Evolutionary conservation across 2,797 vertebrate genomes (phyloP).

Genomic region (Vireo griseus): DNA sequence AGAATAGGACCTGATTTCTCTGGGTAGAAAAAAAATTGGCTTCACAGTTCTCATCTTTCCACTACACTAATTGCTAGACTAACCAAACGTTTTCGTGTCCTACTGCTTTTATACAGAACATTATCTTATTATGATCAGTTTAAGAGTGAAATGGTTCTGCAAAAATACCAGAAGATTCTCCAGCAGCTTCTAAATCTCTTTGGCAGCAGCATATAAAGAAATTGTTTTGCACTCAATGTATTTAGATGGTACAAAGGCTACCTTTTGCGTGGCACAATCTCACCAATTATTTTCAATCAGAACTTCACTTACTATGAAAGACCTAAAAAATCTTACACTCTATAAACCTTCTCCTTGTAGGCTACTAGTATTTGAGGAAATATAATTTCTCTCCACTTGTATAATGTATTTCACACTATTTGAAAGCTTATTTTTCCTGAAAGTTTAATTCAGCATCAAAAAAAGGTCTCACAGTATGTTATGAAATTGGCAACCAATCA

Average conservation of each 20-base stretch:
- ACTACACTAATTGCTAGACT: neutral
- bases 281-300: neutral
- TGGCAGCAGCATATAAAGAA: neutral
- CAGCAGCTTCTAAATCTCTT: neutral
- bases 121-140: neutral
- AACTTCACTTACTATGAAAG: neutral
- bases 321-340: neutral
- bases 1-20: neutral
- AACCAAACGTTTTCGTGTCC: neutral
- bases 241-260: neutral
- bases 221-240: neutral
- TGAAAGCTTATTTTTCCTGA: neutral
- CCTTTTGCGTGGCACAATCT: neutral
- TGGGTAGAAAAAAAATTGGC: neutral
- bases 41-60: neutral
- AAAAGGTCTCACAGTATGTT: neutral
- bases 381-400: neutral
- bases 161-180: neutral
- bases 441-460: neutral
- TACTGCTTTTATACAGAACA: neutral
- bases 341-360: neutral
- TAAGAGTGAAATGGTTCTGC: neutral
- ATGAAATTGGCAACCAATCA: neutral
- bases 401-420: neutral
- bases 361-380: neutral